phyloP scores from a whole-genome alignment of 2,888 invertebrate species.

The Caenorhabditis macrosperma region DNA sequence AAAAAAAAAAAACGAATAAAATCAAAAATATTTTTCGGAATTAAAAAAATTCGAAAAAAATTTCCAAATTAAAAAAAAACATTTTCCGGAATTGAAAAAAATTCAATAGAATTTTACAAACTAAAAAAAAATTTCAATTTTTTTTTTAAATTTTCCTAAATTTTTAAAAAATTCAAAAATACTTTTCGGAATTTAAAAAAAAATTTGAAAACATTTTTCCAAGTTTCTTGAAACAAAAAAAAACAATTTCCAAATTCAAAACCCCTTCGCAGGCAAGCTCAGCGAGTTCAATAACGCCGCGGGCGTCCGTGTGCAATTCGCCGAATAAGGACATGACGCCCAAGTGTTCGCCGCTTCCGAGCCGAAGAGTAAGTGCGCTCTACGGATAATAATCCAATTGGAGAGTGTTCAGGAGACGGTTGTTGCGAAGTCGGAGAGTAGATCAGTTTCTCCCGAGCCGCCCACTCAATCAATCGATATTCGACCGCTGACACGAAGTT shows the following conservation, averaged over 20 bases:
- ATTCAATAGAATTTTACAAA: neutral
- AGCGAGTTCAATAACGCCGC: constrained; percentile 45
- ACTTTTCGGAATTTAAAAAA: too few relatives aligned
- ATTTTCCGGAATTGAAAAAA: too few relatives aligned
- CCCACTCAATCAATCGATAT: neutral
- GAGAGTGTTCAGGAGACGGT: neutral
- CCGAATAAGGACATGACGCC: constrained; percentile 58
- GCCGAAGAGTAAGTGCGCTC: constrained; percentile 16
- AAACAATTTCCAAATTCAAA: too few relatives aligned
- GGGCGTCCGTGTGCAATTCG: constrained; percentile 47
- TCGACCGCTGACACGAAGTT: constrained; percentile 34
- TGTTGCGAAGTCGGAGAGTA: neutral
- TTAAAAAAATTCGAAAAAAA: too few relatives aligned
- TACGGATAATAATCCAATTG: neutral
- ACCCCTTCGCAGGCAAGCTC: constrained; percentile 39
- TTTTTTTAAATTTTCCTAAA: too few relatives aligned
- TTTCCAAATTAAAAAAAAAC: too few relatives aligned
- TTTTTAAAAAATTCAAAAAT: too few relatives aligned
- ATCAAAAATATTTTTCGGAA: too few relatives aligned
- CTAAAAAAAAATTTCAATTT: too few relatives aligned
- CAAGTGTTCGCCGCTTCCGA: constrained; percentile 48
- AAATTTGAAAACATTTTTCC: neutral
- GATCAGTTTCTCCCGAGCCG: constrained; percentile 14
- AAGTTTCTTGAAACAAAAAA: too few relatives aligned
- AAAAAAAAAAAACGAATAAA: too few relatives aligned